These are phyloP conservation scores for Scomber colias DNA, from an alignment of 2,113 vertebrate species.

Conservation along the genomic window DNA sequence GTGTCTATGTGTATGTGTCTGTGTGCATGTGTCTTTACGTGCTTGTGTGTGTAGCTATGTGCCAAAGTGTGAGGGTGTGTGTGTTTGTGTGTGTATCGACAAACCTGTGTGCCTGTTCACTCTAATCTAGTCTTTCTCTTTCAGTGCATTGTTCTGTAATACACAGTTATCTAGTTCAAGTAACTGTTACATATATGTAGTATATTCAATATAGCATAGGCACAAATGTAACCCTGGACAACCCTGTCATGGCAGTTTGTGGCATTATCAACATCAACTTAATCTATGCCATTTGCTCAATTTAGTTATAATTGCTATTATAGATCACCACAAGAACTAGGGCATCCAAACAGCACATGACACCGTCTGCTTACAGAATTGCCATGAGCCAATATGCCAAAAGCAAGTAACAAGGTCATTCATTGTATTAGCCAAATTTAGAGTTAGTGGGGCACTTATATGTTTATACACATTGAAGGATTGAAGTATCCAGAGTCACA, in stretches of 20 bases:
- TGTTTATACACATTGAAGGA: conserved; percentile 1
- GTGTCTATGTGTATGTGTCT: conserved; percentile 9
- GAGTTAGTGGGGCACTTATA: conserved; percentile 1
- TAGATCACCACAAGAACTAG: conserved; percentile 24
- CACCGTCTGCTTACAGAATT: conserved; percentile 23
- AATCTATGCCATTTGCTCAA: conserved; percentile 12
- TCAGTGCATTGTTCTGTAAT: neutral
- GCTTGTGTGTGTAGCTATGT: neutral
- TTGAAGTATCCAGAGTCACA: neutral
- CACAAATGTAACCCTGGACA: neutral
- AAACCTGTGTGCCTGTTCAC: neutral
- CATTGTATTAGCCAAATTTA: conserved; percentile 9
- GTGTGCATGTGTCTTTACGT: neutral
- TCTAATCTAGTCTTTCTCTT: neutral
- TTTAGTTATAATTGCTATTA: conserved; percentile 11
- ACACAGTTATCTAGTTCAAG: neutral
- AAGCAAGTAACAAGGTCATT: conserved; percentile 39
- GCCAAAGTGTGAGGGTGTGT: neutral
- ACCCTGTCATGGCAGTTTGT: neutral
- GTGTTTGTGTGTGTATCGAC: neutral
- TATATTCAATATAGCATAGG: neutral
- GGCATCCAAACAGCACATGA: conserved; percentile 36
- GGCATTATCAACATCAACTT: conserved; percentile 7
- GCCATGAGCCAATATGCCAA: conserved; percentile 11
- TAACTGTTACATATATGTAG: neutral